These are phyloP conservation scores for Tursiops truncatus DNA, from an alignment of 2,113 vertebrate genomes.

Conservation along the genomic window DNA sequence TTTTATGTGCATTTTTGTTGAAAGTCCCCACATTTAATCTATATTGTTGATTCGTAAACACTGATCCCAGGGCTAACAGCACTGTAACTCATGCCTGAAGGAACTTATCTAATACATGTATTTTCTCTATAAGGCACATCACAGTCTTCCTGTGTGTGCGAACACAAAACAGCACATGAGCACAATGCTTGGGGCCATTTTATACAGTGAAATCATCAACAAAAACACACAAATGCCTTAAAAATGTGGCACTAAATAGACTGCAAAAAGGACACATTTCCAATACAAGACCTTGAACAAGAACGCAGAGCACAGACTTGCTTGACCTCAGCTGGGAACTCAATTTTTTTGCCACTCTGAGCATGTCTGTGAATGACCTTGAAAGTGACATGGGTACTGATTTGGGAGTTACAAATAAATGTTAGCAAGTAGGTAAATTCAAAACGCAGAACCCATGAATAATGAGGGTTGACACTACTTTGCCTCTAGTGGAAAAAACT, in stretches of 20 bases:
- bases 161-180: neutral
- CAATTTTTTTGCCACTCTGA: neutral
- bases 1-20: slow-evolving; percentile 35
- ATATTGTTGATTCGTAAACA: neutral
- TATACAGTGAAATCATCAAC: neutral
- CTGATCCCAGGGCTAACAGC: neutral
- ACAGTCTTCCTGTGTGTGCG: neutral
- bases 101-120: neutral
- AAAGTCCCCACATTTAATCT: neutral
- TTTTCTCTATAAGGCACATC: neutral
- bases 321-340: neutral
- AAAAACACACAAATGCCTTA: neutral
- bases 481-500: neutral
- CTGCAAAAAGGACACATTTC: neutral
- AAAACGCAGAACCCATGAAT: neutral
- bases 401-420: neutral
- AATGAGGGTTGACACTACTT: neutral
- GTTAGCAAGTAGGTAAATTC: neutral
- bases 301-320: neutral
- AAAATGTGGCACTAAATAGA: neutral
- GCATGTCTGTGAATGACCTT: neutral
- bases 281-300: neutral
- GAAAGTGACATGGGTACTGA: neutral
- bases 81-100: neutral
- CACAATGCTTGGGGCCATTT: neutral